Percentiles rank a stretch among this genome's conserved stretches.
These are phyloP conservation scores for Oncorhynchus gorbuscha DNA, from an alignment of 2,113 vertebrate species.

Conservation along the genomic window DNA sequence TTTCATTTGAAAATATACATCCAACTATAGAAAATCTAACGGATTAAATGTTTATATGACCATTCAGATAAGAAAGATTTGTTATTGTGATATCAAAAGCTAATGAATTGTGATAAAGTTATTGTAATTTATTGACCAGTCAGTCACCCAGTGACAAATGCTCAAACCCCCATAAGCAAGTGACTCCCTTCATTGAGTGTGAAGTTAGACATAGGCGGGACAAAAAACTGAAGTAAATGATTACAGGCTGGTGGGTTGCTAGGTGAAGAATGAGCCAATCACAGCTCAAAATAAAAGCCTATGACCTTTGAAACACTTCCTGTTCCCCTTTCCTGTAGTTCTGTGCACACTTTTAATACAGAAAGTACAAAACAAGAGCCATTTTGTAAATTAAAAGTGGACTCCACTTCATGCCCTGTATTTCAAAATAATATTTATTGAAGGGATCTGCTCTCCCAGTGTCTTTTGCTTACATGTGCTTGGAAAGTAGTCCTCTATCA, in stretches of 20 bases:
- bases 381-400: slow-evolving; percentile 87
- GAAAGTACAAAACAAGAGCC: slow-evolving; percentile 90
- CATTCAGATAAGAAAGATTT: neutral
- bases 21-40: neutral
- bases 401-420: slow-evolving; percentile 38
- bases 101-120: neutral
- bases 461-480: neutral
- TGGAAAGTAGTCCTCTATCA: slow-evolving; percentile 18
- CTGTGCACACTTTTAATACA: slow-evolving; percentile 68
- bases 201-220: slow-evolving; percentile 63
- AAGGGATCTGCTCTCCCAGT: neutral
- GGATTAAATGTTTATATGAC: no score
- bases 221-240: slow-evolving; percentile 20
- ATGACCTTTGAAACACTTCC: slow-evolving; percentile 81
- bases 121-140: neutral
- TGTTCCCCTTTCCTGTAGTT: slow-evolving; percentile 81
- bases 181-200: slow-evolving; percentile 71
- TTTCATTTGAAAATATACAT: no score
- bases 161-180: slow-evolving; percentile 83
- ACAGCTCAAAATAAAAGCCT: slow-evolving; percentile 51
- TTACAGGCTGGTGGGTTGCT: slow-evolving; percentile 76
- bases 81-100: no score
- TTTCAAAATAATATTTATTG: slow-evolving; percentile 36
- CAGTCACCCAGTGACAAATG: neutral
- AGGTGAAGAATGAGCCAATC: slow-evolving; percentile 67